A percentile compares a stretch with the other conserved stretches of the same genome.
phyloP scores from a whole-genome alignment of 2,797 vertebrate genomes.

The Coregonus ussuriensis region DNA sequence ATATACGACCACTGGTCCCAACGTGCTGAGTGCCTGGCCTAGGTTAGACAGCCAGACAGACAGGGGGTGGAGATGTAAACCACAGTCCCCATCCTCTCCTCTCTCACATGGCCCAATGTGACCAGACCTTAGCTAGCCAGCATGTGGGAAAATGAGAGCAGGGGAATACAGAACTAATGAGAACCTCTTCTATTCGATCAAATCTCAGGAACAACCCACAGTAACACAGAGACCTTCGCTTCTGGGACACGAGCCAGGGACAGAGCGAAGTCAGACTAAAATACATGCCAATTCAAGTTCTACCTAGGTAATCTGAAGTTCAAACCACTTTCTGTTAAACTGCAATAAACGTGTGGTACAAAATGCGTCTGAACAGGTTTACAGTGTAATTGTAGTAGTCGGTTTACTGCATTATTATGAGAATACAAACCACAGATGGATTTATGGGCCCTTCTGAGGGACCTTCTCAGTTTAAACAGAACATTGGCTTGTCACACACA shows the following conservation, averaged over 20 bases:
- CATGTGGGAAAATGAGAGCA: neutral
- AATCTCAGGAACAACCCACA: neutral
- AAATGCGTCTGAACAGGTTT: neutral
- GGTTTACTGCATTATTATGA: neutral
- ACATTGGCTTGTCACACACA: neutral
- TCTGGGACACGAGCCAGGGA: neutral
- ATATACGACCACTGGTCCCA: neutral
- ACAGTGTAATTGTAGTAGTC: neutral
- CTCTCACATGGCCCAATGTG: neutral
- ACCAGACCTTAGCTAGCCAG: neutral
- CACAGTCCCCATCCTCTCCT: neutral
- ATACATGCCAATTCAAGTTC: neutral
- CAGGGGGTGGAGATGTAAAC: neutral
- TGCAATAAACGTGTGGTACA: neutral
- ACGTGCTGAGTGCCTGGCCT: neutral
- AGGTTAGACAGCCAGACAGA: neutral
- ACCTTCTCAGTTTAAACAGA: neutral
- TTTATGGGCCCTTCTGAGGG: neutral
- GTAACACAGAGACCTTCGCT: neutral
- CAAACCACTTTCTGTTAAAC: neutral
- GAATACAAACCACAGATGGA: neutral
- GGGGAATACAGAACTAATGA: slow-evolving; percentile 15
- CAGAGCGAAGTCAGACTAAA: neutral
- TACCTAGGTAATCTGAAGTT: neutral
- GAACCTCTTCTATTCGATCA: neutral